Conservation (phyloP, 2,888 invertebrate species). For the Cosmia trapezina region DNA sequence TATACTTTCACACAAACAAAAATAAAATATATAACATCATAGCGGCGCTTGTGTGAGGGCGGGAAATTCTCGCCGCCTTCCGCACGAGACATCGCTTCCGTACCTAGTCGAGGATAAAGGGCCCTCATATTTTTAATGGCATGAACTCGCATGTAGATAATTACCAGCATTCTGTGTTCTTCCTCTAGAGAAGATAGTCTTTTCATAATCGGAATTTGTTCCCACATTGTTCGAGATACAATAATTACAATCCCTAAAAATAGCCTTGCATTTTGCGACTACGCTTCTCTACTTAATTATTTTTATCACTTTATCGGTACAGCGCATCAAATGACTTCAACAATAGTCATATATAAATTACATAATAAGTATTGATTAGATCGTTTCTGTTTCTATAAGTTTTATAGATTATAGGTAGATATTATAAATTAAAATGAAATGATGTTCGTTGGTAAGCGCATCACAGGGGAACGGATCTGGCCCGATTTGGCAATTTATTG, state of each 20-base stretch:
- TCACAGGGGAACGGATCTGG: too few relatives aligned
- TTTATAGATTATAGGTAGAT: too few relatives aligned
- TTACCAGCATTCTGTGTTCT: conserved; percentile 1
- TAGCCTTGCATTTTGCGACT: neutral
- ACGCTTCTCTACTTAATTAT: neutral
- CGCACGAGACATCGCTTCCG: conserved; percentile 65
- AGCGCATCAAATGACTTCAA: neutral
- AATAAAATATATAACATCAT: conserved; percentile 23
- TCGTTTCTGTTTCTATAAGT: neutral
- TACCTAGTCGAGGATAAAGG: conserved; percentile 48
- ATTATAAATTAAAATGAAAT: too few relatives aligned
- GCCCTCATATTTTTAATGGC: conserved; percentile 40
- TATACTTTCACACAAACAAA: conserved; percentile 27
- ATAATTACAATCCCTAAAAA: neutral
- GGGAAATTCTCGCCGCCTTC: conserved; percentile 67
- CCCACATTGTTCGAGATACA: neutral
- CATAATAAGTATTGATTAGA: neutral
- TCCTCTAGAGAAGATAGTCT: neutral
- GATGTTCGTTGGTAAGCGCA: too few relatives aligned
- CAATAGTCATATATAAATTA: neutral
- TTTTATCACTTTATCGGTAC: neutral
- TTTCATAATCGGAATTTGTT: conserved; percentile 7
- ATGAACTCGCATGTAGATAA: conserved; percentile 23
- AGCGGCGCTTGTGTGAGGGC: conserved; percentile 33
- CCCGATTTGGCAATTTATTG: too few relatives aligned